Evolutionary conservation across 2,888 invertebrate species (phyloP).

Genomic region (Gastracanthus pulcherrimus): DNA sequence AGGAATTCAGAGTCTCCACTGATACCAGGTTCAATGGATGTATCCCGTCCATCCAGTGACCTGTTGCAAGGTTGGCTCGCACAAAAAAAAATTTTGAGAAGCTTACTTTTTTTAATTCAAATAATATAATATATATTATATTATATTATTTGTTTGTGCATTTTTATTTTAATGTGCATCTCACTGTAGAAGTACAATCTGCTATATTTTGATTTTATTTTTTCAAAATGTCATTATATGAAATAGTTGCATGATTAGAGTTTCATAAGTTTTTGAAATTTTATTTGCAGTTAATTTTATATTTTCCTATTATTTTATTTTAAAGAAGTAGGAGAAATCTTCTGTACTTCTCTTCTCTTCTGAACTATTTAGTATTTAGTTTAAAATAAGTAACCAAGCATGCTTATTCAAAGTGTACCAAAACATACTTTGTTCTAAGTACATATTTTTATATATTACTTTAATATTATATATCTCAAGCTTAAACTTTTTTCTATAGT

Average conservation of each 20-base stretch:
- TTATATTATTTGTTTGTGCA: constrained; percentile 35
- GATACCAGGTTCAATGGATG: constrained; percentile 82
- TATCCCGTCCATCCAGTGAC: constrained; percentile 81
- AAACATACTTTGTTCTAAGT: too few relatives aligned
- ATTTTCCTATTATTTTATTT: too few relatives aligned
- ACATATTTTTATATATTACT: neutral
- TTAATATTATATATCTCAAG: neutral
- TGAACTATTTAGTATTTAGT: too few relatives aligned
- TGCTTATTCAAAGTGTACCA: too few relatives aligned
- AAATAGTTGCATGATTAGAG: neutral
- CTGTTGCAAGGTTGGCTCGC: constrained; percentile 76
- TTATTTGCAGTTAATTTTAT: too few relatives aligned
- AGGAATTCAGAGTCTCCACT: constrained; percentile 84
- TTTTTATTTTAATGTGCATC: constrained; percentile 33
- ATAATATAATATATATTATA: neutral
- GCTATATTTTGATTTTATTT: neutral
- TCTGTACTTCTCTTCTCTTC: too few relatives aligned
- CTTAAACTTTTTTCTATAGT: too few relatives aligned
- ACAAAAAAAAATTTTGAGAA: constrained; percentile 43
- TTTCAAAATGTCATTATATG: neutral
- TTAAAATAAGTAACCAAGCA: too few relatives aligned
- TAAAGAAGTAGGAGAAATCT: too few relatives aligned
- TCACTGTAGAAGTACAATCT: neutral
- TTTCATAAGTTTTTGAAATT: neutral
- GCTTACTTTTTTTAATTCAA: constrained; percentile 43